Evolutionary conservation across 1,140 invertebrate species (phyloP), one percentile per base, ranked within the genome.

Genomic region (Phortica variegata): DNA sequence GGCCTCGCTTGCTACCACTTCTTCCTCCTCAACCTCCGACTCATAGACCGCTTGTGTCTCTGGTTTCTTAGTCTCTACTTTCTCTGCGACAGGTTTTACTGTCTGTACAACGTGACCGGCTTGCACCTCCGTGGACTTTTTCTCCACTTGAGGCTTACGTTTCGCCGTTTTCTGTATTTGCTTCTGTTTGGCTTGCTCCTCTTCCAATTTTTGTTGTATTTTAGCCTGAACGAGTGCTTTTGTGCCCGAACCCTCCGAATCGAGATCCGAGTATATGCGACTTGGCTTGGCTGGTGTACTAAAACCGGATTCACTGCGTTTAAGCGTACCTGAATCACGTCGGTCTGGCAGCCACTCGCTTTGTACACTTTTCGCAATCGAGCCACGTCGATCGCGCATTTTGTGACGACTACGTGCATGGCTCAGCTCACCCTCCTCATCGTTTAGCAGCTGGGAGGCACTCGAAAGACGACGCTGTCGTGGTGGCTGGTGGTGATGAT

Each of bases 221-320:
- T 76, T 76, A 0, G 73, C 73, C 43, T 76, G 73, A 0, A 76
- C 73, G 18, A 76, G 34, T 3, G 73, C 73, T 7, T 62, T 49
- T 21, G 73, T 68, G 2, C 51, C 68, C 3, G 70, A 65, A 9
- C 69, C 73, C 32, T 73, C 73, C 0, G 73, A 74, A 19, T 75
- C 73, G 18, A 75, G 44, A 34, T 76, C 73, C 1, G 70, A 75
- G 52, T 75, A 76, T 44, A 75, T 70, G 46, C 70, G 65, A 51
- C 57, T 58, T 13, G 65, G 59, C 18, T 56, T 2, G 43, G 32
- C 7, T 52, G 38, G 15, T 53, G 54, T 13, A 33, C 44, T 17
- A 41, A 54, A 44, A 18, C 48, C 42, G 0, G 49, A 41, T n/a
- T 51, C 43, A 6, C 21, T 47, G 10, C 57, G 46, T 29, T 60